A percentile compares a stretch with the other conserved stretches of the same genome.
phyloP scores from a whole-genome alignment of 1,140 invertebrate species.

The Drosophila punjabiensis region DNA sequence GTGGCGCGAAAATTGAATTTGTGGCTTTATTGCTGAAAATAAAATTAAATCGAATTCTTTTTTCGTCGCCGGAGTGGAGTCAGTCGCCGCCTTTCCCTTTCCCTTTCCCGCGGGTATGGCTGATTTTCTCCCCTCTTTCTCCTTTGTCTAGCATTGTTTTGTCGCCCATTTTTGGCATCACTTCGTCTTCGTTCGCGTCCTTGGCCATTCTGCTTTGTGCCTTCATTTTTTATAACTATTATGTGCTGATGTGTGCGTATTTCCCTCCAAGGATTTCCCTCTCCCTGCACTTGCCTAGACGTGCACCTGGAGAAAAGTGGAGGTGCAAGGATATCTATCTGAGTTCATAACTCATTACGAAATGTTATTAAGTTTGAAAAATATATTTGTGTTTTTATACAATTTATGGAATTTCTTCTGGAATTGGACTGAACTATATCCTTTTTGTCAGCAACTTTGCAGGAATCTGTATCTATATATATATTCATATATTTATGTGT shows the following conservation, averaged over 20 bases:
- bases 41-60: conserved; percentile 84
- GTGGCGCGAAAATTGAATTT: conserved; percentile 83
- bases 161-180: conserved; percentile 7
- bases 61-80: conserved; percentile 19
- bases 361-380: background rate
- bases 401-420: no score
- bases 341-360: background rate
- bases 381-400: no score
- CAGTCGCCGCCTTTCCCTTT: no score
- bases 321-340: background rate
- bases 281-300: background rate
- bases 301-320: conserved; percentile 2
- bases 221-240: conserved; percentile 77
- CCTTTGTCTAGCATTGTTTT: conserved; percentile 46
- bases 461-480: no score
- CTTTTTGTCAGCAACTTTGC: no score
- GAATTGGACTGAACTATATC: no score
- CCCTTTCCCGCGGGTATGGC: background rate
- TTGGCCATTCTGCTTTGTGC: conserved; percentile 63
- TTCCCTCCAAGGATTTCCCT: conserved; percentile 24
- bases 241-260: conserved; percentile 81
- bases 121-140: background rate
- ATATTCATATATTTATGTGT: background rate
- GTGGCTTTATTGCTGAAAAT: conserved; percentile 84
- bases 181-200: conserved; percentile 30